These are phyloP conservation scores for Alouatta palliata DNA, from an alignment of 2,113 vertebrate species.

Conservation along the genomic window DNA sequence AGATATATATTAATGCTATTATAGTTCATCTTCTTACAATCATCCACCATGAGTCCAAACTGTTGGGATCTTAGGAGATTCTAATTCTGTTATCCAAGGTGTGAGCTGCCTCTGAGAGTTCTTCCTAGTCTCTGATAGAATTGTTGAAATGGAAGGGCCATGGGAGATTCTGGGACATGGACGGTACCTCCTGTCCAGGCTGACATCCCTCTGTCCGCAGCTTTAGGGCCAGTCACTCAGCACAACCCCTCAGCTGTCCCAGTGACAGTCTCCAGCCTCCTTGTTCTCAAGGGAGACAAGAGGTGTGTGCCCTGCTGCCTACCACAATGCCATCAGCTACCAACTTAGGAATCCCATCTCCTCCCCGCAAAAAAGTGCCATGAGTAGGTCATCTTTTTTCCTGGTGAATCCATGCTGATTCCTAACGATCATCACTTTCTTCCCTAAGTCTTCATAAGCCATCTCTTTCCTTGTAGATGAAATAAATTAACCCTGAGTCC, in stretches of 20 bases:
- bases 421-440: not conserved
- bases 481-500: not conserved
- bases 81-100: not conserved
- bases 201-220: not conserved
- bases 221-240: not conserved
- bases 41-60: not conserved
- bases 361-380: not conserved
- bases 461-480: not conserved
- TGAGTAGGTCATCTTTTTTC: not conserved
- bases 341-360: not conserved
- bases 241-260: not conserved
- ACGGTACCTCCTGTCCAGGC: not conserved
- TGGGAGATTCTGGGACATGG: not conserved
- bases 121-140: not conserved
- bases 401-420: not conserved
- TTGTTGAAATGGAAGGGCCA: not conserved
- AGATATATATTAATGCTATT: not conserved
- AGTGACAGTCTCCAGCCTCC: not conserved
- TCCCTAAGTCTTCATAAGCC: slow-evolving; percentile 16
- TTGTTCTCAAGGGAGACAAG: not conserved
- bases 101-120: not conserved
- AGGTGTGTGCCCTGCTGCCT: not conserved
- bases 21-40: not conserved
- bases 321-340: not conserved
- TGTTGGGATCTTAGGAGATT: not conserved